phyloP scores from a whole-genome alignment of 2,888 invertebrate genomes.

The Microctonus aethiopoides region DNA sequence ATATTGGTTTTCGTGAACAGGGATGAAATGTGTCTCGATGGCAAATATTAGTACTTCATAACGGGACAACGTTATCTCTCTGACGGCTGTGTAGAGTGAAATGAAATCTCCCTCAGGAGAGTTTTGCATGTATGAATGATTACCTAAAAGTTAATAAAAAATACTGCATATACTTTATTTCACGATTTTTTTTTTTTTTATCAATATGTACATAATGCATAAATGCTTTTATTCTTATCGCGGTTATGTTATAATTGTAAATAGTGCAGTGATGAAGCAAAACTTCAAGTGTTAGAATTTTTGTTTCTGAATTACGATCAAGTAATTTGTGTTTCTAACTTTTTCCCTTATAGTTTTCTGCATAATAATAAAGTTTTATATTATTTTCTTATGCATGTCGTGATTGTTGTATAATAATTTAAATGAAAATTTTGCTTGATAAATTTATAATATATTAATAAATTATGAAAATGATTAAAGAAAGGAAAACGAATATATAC shows the following conservation, averaged over 20 bases:
- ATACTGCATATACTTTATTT: neutral
- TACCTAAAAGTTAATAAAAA: neutral
- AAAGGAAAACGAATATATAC: neutral
- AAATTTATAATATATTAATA: neutral
- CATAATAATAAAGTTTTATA: neutral
- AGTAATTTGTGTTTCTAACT: neutral
- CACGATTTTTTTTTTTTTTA: neutral
- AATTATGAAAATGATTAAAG: neutral
- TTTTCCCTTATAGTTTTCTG: neutral
- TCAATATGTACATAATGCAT: neutral
- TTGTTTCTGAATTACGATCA: neutral
- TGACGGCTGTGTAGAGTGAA: neutral
- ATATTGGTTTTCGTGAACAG: conserved; percentile 36
- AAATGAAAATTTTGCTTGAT: neutral
- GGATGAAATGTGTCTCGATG: conserved; percentile 32
- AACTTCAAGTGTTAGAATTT: neutral
- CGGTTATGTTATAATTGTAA: neutral
- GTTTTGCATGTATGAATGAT: neutral
- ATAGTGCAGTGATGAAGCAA: neutral
- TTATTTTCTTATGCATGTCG: neutral
- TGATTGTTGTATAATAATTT: neutral
- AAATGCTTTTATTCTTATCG: neutral
- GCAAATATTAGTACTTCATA: conserved; percentile 36
- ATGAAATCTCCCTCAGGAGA: neutral
- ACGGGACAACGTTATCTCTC: conserved; percentile 33